Evolutionary conservation across 2,888 invertebrate species (phyloP).

Genomic region (Noctua pronuba): DNA sequence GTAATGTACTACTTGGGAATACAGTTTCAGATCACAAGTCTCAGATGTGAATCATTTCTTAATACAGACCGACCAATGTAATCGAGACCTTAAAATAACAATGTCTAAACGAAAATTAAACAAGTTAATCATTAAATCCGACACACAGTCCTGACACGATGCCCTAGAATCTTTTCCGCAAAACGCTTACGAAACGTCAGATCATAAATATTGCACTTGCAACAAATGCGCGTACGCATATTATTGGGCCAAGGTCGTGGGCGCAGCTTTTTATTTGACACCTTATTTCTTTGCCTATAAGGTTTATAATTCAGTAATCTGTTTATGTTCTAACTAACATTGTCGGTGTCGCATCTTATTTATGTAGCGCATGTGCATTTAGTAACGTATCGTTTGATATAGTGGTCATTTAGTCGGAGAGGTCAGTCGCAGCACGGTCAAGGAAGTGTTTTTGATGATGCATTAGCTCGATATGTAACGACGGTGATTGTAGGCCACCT

Average conservation of each 20-base stretch:
- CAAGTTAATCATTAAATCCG: conserved; percentile 49
- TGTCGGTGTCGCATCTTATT: conserved; percentile 67
- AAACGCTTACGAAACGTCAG: conserved; percentile 73
- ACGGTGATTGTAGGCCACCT: conserved; percentile 60
- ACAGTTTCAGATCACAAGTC: conserved; percentile 2
- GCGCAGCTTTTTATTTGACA: conserved; percentile 40
- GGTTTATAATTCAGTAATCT: conserved; percentile 56
- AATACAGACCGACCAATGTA: background rate
- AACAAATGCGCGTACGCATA: conserved; percentile 77
- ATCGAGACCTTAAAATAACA: conserved; percentile 35
- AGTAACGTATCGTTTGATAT: conserved; percentile 66
- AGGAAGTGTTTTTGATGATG: conserved; percentile 68
- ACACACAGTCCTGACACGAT: conserved; percentile 66
- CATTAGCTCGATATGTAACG: conserved; percentile 42
- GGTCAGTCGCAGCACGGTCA: conserved; percentile 72
- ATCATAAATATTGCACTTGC: conserved; percentile 77
- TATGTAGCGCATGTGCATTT: conserved; percentile 64
- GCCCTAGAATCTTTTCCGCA: conserved; percentile 82
- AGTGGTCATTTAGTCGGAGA: conserved; percentile 63
- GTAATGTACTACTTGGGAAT: background rate
- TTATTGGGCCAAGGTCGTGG: conserved; percentile 83
- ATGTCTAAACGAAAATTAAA: conserved; percentile 42
- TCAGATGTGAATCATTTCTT: conserved; percentile 20
- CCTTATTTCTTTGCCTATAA: conserved; percentile 56
- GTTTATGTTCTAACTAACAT: conserved; percentile 48